Percentiles rank a stretch among this genome's conserved stretches.
Conservation (phyloP, 2,888 invertebrate genomes). For the Heliconius aoede region DNA sequence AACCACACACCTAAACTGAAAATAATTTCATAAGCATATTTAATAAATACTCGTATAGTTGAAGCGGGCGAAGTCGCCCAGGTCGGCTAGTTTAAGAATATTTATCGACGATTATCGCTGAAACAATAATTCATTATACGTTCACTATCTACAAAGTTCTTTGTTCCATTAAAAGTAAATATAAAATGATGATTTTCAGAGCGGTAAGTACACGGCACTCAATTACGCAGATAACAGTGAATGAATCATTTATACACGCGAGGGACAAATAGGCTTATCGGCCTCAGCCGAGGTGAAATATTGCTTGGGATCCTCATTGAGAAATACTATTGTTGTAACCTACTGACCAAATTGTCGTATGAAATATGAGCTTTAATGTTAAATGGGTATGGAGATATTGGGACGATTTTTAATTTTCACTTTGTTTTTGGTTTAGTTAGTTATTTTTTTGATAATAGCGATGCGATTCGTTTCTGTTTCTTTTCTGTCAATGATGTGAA, state of each 20-base stretch:
- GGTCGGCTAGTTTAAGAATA: background rate
- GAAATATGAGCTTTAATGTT: background rate
- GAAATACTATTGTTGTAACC: constrained; percentile 32
- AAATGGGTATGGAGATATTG: background rate
- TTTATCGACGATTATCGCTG: background rate
- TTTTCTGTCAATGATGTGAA: too few species aligned
- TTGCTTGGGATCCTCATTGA: constrained; percentile 31
- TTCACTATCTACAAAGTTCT: background rate
- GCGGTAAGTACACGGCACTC: constrained; percentile 37
- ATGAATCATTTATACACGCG: constrained; percentile 47
- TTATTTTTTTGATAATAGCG: too few species aligned
- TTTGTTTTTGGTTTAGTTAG: background rate
- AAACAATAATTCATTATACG: background rate
- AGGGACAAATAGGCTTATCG: constrained; percentile 48
- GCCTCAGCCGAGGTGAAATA: constrained; percentile 38
- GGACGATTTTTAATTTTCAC: background rate
- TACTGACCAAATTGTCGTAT: constrained; percentile 16
- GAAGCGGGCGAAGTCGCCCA: too few species aligned
- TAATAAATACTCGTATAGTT: too few species aligned
- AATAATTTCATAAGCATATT: too few species aligned
- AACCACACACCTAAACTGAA: too few species aligned
- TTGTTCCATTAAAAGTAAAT: constrained; percentile 11
- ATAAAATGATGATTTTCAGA: constrained; percentile 18
- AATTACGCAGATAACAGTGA: constrained; percentile 45
- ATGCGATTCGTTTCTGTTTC: too few species aligned